Evolutionary conservation across 2,113 vertebrate species (phyloP), one percentile per base, ranked within the genome.

Genomic region (Thinocorus orbignyianus): DNA sequence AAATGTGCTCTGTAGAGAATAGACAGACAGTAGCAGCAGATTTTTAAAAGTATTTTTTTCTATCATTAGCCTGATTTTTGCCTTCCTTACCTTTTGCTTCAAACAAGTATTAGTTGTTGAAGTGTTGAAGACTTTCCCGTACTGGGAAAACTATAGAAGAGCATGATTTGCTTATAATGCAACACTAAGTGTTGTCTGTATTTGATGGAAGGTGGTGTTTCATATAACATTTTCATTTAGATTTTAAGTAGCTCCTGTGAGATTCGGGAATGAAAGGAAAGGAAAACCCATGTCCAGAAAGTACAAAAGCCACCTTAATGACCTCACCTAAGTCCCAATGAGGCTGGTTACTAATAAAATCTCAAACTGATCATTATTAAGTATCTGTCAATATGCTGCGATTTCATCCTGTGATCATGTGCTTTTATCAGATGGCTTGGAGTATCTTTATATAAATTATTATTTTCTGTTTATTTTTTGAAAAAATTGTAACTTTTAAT

Each of bases 181-280:
- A 62, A 8, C 49, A 66, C 12, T 54, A 46, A 76, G 31, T 17
- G 35, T 48, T 93, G 18, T 61, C 57, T 89, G 33, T 6, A 3
- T 71, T 84, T 84, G 33, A 61, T 90, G 37, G 71, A 73, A 90
- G 33, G 37, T 90, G 42, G 74, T 86, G 78, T 96, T 96, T 92
- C 90, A 92, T 90, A 64, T 70, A 92, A 44, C 14, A 6, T 91
- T 94, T 92, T 94, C 64, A 76, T 93, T 92, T 79, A 81, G n/a
- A 65, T 92, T 86, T 92, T 88, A 79, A 92, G 92, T 91, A 81
- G 90, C 49, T 81, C 90, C 88, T 90, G 9, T 78, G 88, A 74
- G 90, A 94, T 83, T 93, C 69, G 61, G 30, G 24, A 92, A 81
- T 88, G 33, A 95, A 93, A 86, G 64, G 41, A 79, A 89, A 70